phyloP scores from a whole-genome alignment of 2,113 vertebrate species.

The Mionectes macconnelli region DNA sequence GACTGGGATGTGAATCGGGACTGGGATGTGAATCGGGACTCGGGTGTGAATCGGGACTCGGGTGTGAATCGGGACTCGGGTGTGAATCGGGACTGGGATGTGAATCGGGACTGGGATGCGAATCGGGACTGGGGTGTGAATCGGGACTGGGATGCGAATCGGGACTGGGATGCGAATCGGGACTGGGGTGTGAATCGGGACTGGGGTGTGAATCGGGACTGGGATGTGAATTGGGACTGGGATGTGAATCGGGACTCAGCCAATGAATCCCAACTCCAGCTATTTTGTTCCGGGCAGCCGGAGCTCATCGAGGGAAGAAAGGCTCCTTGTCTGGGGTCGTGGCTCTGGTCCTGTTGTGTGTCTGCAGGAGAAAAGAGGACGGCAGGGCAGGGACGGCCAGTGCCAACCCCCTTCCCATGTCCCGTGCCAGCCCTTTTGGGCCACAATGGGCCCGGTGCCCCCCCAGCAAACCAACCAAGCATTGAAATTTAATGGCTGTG shows the following conservation, averaged over 20 bases:
- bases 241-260: background rate
- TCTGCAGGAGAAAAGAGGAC: slow-evolving; percentile 30
- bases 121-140: background rate
- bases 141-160: too few species aligned
- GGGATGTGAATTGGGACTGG: too few species aligned
- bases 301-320: slow-evolving; percentile 52
- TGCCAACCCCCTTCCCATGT: slow-evolving; percentile 18
- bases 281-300: background rate
- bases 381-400: background rate
- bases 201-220: too few species aligned
- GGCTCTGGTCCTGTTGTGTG: slow-evolving; percentile 45
- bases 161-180: accelerated
- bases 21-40: too few species aligned
- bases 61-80: too few species aligned
- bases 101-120: background rate
- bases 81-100: too few species aligned
- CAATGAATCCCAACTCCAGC: accelerated
- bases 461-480: slow-evolving; percentile 18
- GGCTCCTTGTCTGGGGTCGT: slow-evolving; percentile 61
- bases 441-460: background rate
- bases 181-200: too few species aligned
- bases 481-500: slow-evolving; percentile 9
- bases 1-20: too few species aligned
- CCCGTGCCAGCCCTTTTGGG: slow-evolving; percentile 14
- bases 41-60: background rate